phyloP scores from a whole-genome alignment of 2,797 vertebrate genomes.

The Antennarius maculatus region DNA sequence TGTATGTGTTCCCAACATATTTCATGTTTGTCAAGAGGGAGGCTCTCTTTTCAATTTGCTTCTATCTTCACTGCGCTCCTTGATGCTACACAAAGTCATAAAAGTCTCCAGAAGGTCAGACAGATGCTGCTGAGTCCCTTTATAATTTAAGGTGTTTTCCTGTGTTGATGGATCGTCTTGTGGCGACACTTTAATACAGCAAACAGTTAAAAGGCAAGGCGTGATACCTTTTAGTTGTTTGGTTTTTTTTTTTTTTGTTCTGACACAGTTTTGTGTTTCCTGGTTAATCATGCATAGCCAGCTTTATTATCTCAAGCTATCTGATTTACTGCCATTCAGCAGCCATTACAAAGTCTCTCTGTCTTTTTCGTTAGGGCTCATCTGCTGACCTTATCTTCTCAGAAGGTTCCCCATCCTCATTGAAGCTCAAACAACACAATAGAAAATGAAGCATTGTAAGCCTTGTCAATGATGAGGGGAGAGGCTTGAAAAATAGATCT shows the following conservation, averaged over 20 bases:
- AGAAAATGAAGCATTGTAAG: conserved; percentile 53
- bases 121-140: conserved; percentile 51
- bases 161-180: conserved; percentile 45
- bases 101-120: conserved; percentile 69
- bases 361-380: conserved; percentile 27
- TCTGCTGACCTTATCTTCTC: conserved; percentile 53
- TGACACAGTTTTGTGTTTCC: background rate
- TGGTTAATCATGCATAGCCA: conserved; percentile 3
- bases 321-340: conserved; percentile 20
- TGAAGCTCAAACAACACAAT: conserved; percentile 41
- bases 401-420: conserved; percentile 45
- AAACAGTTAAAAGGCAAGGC: conserved; percentile 26
- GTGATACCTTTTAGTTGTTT: conserved; percentile 12
- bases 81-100: conserved; percentile 59
- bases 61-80: conserved; percentile 58
- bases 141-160: conserved; percentile 61
- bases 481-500: conserved; percentile 60
- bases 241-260: background rate
- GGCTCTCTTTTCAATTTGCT: conserved; percentile 62
- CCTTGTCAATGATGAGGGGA: conserved; percentile 34
- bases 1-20: conserved; percentile 33
- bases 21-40: conserved; percentile 64
- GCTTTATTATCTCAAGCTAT: conserved; percentile 26
- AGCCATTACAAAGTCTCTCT: conserved; percentile 24
- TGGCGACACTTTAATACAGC: conserved; percentile 22